phyloP scores from a whole-genome alignment of 2,888 invertebrate species.

The Lasius fuliginosus region DNA sequence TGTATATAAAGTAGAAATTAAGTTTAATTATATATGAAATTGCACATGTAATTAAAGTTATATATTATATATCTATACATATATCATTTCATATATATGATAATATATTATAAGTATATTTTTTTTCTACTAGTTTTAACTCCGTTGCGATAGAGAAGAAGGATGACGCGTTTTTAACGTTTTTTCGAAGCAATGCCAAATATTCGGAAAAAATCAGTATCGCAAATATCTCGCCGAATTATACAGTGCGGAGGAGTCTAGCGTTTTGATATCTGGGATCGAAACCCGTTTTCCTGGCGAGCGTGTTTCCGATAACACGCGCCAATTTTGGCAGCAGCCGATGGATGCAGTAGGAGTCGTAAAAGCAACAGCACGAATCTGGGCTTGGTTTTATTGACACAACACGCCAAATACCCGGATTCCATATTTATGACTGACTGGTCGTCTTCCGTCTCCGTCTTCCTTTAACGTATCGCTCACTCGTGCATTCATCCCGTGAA shows the following conservation, averaged over 20 bases:
- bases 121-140: background rate
- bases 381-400: conserved; percentile 75
- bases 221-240: background rate
- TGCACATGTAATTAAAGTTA: background rate
- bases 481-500: conserved; percentile 51
- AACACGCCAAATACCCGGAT: conserved; percentile 72
- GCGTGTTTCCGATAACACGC: conserved; percentile 39
- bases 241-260: background rate
- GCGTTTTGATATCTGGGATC: conserved; percentile 2
- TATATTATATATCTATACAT: background rate
- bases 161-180: background rate
- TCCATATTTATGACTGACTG: conserved; percentile 74
- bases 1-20: conserved; percentile 22
- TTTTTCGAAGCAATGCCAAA: background rate
- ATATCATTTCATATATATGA: background rate
- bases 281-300: conserved; percentile 31
- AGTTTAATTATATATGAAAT: background rate
- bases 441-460: conserved; percentile 43
- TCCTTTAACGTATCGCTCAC: conserved; percentile 39
- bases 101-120: background rate
- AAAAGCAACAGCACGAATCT: conserved; percentile 73
- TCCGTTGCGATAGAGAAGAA: background rate
- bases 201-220: conserved; percentile 12
- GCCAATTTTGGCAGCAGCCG: conserved; percentile 31
- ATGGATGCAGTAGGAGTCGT: conserved; percentile 63